phyloP scores from a whole-genome alignment of 2,113 vertebrate genomes.

The Xenopus borealis region DNA sequence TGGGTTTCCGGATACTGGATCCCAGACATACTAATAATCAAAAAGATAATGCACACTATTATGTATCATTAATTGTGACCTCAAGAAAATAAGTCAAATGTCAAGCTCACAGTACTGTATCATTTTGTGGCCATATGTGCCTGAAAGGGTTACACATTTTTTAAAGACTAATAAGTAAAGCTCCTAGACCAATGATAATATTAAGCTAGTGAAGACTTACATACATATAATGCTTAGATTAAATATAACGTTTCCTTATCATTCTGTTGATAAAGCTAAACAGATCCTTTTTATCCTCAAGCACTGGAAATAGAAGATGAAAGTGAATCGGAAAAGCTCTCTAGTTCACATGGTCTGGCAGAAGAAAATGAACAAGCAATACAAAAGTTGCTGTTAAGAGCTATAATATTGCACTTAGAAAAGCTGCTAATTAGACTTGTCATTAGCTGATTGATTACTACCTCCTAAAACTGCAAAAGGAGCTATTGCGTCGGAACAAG shows the following conservation, averaged over 20 bases:
- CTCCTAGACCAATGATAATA: no score
- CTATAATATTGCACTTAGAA: conserved; percentile 54
- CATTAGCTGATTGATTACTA: conserved; percentile 67
- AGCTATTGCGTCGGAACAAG: conserved; percentile 54
- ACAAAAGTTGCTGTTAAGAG: conserved; percentile 54
- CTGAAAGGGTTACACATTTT: no score
- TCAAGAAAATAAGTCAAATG: no score
- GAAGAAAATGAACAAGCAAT: conserved; percentile 54
- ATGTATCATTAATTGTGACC: no score
- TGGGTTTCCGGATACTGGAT: no score
- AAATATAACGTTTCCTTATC: conserved; percentile 17
- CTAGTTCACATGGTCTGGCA: conserved; percentile 40
- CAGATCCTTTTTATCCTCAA: conserved; percentile 46
- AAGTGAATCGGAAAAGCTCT: conserved; percentile 48
- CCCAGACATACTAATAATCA: no score
- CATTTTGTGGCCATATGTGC: no score
- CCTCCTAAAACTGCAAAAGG: conserved; percentile 53
- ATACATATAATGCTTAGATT: no score
- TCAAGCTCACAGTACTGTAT: no score
- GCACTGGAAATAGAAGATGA: not conserved
- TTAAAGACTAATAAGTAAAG: no score
- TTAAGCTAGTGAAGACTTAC: no score
- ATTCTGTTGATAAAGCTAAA: conserved; percentile 53
- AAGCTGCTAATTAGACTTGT: conserved; percentile 70
- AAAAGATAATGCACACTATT: no score